A percentile compares a stretch with the other conserved stretches of the same genome.
Evolutionary conservation across 2,888 invertebrate genomes (phyloP).

Genomic region (Melanargia galathea): DNA sequence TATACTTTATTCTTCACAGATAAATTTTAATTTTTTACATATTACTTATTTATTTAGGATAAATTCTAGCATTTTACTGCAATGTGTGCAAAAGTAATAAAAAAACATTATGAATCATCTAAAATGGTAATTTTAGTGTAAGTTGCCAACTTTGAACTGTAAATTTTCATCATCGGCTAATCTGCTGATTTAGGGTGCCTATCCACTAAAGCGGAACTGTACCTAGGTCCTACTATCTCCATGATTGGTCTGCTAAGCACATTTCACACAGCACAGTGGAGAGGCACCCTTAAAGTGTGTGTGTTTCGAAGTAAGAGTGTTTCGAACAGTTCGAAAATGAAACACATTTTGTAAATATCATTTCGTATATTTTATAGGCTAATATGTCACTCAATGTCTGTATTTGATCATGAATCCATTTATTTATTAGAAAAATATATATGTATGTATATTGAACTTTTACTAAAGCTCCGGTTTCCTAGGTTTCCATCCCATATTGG

Average conservation of each 20-base stretch:
- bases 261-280: too few relatives aligned
- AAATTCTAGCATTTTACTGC: background rate
- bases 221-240: too few relatives aligned
- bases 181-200: background rate
- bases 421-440: too few relatives aligned
- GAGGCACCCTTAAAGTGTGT: too few relatives aligned
- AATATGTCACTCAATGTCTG: background rate
- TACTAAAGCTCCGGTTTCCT: background rate
- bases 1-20: background rate
- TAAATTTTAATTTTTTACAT: too few relatives aligned
- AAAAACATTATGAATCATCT: background rate
- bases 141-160: background rate
- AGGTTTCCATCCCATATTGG: too few relatives aligned
- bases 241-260: too few relatives aligned
- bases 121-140: background rate
- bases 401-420: background rate
- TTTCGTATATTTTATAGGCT: too few relatives aligned
- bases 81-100: background rate
- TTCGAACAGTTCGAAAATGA: too few relatives aligned
- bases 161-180: background rate
- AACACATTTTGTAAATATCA: too few relatives aligned
- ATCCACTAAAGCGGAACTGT: too few relatives aligned
- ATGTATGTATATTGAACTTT: background rate
- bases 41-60: background rate
- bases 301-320: too few relatives aligned